Percentiles rank a stretch among this genome's conserved stretches.
These are phyloP conservation scores for Dufourea novaeangliae DNA, from an alignment of 1,140 invertebrate genomes.

Conservation along the genomic window DNA sequence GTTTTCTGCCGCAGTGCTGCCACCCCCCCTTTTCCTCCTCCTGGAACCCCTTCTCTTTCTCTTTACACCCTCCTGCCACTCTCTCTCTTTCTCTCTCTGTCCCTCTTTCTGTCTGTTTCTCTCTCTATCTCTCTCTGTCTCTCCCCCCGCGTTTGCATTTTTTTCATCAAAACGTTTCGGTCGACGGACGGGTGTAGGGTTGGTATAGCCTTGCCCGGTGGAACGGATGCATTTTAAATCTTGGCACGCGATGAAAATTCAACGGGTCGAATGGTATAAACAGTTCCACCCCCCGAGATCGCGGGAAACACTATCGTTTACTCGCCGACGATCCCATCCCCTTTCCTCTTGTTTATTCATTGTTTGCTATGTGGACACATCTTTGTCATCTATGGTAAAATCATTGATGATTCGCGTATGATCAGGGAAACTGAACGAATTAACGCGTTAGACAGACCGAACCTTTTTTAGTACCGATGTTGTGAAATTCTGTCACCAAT, in stretches of 20 bases:
- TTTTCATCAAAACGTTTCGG: constrained; percentile 66
- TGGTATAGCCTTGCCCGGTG: constrained; percentile 16
- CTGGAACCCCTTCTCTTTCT: not conserved
- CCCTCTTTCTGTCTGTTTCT: not conserved
- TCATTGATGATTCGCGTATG: too few relatives aligned
- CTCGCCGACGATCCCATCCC: too few relatives aligned
- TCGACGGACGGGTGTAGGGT: constrained; percentile 39
- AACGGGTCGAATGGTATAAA: constrained; percentile 26
- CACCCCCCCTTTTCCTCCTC: not conserved
- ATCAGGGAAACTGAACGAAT: too few relatives aligned
- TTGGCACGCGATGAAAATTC: constrained; percentile 62
- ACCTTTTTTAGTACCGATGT: too few relatives aligned
- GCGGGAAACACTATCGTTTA: not conserved
- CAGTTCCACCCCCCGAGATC: not conserved
- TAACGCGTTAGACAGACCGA: too few relatives aligned
- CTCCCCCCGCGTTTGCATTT: constrained; percentile 59
- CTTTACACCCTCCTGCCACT: not conserved
- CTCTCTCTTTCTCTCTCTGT: not conserved
- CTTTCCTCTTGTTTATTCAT: too few relatives aligned
- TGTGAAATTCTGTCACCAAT: too few relatives aligned
- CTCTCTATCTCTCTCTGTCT: not conserved
- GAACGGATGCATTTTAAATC: constrained; percentile 61
- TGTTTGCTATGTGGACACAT: too few relatives aligned
- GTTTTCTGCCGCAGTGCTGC: constrained; percentile 52
- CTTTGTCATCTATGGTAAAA: too few relatives aligned